Conservation (phyloP, 2,888 invertebrate species). For the Cacoxenus indagator region DNA sequence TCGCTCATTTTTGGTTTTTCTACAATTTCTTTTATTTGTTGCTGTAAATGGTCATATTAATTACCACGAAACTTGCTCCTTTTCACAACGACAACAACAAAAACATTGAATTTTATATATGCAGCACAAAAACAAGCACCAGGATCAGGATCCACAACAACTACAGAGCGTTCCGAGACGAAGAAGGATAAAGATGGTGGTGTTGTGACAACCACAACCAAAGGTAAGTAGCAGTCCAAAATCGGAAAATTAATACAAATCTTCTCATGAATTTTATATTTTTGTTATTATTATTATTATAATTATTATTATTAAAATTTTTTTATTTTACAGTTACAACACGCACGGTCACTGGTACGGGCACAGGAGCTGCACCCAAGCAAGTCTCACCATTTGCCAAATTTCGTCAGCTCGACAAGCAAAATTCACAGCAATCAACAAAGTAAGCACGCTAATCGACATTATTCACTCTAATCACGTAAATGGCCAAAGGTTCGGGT, state of each 20-base stretch:
- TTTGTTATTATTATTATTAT: not conserved
- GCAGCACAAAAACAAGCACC: constrained; percentile 49
- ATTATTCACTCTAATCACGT: constrained; percentile 11
- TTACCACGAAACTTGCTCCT: constrained; percentile 22
- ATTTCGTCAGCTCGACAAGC: constrained; percentile 91
- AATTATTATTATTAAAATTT: not conserved
- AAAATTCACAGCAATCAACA: constrained; percentile 82
- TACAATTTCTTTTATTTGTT: constrained; percentile 42
- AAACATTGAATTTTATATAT: constrained; percentile 7
- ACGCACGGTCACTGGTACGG: constrained; percentile 73
- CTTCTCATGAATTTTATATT: not conserved
- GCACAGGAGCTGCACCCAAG: constrained; percentile 73
- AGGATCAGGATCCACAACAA: constrained; percentile 51
- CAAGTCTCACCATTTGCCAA: constrained; percentile 90
- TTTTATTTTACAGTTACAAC: constrained; percentile 65
- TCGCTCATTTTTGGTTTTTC: constrained; percentile 24
- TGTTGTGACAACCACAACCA: constrained; percentile 75
- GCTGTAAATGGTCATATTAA: constrained; percentile 35
- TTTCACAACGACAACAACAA: constrained; percentile 35
- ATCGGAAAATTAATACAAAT: not conserved
- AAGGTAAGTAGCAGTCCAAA: constrained; percentile 70
- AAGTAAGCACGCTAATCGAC: constrained; percentile 75
- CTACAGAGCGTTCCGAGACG: constrained; percentile 72
- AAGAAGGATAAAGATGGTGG: constrained; percentile 75
- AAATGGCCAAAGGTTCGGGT: constrained; percentile 14